Base-by-base conservation (phyloP, 1,140 invertebrate genomes). In the Stegodyphus dumicola region DNA sequence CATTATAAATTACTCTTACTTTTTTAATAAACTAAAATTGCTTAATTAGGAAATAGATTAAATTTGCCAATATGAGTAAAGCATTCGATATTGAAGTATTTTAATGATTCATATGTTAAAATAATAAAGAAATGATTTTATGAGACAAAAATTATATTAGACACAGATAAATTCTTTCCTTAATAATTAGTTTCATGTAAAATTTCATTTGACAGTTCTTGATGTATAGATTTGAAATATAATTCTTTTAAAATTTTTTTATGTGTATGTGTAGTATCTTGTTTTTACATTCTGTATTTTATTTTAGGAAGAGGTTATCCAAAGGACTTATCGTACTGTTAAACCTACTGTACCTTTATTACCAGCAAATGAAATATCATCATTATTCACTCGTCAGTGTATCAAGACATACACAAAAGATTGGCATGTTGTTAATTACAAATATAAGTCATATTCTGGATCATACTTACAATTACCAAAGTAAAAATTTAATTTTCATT, bases 351-450 rank as follows among this genome's bases (percentile, higher is more conserved):
- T 95, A 11, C 94, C 94, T 7, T 80, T 84, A 52, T 18, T 64
- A 56, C 64, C 76, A 77, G 87, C 90, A 76, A 89, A 91, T 87
- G 88, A 90, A 85, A 88, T 90, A 66, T 91, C 94, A 92, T 89
- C 92, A 95, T 56, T 92, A 51, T 93, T 98, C 88, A 96, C 96
- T 0, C 93, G 94, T 88, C 95, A 98, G 91, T 96, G 96, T 88
- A 91, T 98, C 9, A 93, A 94, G 88, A 96, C 94, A 76, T 98
- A 98, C 91, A 94, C 94, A 11, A 94, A 94, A 52, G 95, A 95
- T 90, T 97, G 96, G 95, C 94, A 95, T 91, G 91, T 96, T 73
- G 93, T 98, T 73, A 94, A 96, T 90, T 97, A 95, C 89, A 97
- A 97, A 90, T 97, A 97, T 89, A 94, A 93, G 88, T 92, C 92